phyloP scores from a whole-genome alignment of 2,888 invertebrate genomes.

The Ichneumon xanthorius region DNA sequence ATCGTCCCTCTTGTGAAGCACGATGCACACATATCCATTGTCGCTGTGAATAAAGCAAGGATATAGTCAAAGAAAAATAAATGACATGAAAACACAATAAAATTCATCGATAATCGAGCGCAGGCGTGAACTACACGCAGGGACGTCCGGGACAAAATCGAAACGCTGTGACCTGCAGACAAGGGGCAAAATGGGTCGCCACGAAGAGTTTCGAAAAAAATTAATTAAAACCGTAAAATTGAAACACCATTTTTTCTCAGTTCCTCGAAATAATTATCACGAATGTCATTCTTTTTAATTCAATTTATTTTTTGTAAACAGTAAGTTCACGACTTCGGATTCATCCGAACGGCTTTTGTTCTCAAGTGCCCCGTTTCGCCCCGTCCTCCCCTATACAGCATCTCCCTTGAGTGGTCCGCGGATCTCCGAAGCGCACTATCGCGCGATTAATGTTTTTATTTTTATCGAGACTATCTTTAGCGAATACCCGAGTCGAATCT shows the following conservation, averaged over 20 bases:
- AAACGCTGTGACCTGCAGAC: too few relatives aligned
- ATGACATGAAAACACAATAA: conserved; percentile 6
- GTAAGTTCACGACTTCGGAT: too few relatives aligned
- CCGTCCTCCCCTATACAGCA: not conserved
- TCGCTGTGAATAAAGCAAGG: conserved; percentile 86
- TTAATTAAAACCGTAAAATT: too few relatives aligned
- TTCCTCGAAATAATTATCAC: too few relatives aligned
- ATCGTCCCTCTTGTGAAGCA: conserved; percentile 89
- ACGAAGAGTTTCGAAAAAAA: too few relatives aligned
- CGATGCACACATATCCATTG: conserved; percentile 92
- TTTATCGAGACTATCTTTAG: conserved; percentile 46
- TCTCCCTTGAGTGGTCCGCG: conserved; percentile 15
- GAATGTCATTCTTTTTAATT: too few relatives aligned
- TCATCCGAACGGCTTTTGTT: too few relatives aligned
- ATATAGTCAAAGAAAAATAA: conserved; percentile 34
- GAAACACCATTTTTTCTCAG: too few relatives aligned
- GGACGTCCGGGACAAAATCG: not conserved
- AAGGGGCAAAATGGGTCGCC: too few relatives aligned
- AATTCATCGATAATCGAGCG: conserved; percentile 15
- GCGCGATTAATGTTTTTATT: conserved; percentile 39
- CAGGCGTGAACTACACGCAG: not conserved
- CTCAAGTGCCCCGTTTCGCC: too few relatives aligned
- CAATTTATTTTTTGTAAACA: too few relatives aligned
- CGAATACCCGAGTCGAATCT: conserved; percentile 46
- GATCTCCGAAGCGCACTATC: conserved; percentile 27